Percentiles rank a stretch among this genome's conserved stretches.
phyloP scores from a whole-genome alignment of 2,888 invertebrate species.

The Macrosoma leucophasiata region DNA sequence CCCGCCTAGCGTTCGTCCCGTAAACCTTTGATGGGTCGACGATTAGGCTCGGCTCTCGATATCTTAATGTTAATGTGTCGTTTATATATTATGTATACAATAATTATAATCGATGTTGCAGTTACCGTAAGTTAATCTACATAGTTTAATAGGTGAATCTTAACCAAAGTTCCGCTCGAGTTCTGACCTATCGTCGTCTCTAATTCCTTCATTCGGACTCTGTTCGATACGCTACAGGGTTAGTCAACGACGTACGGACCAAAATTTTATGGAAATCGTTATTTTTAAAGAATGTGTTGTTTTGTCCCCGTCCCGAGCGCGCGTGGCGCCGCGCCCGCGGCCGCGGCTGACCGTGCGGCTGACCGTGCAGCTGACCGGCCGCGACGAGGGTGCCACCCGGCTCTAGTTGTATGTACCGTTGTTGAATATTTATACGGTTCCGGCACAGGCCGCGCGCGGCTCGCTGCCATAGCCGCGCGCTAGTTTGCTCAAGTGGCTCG shows the following conservation, averaged over 20 bases:
- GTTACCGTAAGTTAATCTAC: constrained; percentile 70
- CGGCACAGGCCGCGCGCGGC: constrained; percentile 33
- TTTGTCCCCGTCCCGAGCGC: constrained; percentile 45
- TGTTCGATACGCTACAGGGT: constrained; percentile 53
- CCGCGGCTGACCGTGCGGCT: constrained; percentile 9
- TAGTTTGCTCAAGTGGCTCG: constrained; percentile 63
- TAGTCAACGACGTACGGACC: constrained; percentile 60
- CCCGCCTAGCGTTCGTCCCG: no score
- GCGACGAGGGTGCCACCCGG: constrained; percentile 23
- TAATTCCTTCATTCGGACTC: constrained; percentile 44
- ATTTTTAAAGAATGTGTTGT: constrained; percentile 42
- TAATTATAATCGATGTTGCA: constrained; percentile 59
- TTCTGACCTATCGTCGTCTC: constrained; percentile 49
- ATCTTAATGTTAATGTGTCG: no score
- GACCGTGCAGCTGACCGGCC: constrained; percentile 17
- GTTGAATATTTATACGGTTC: constrained; percentile 42
- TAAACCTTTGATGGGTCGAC: no score
- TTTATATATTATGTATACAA: no score
- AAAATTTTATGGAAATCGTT: constrained; percentile 40
- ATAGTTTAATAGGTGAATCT: constrained; percentile 67
- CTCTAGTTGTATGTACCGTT: constrained; percentile 38
- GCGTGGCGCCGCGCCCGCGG: constrained; percentile 29
- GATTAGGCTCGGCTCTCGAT: no score
- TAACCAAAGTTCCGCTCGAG: constrained; percentile 66
- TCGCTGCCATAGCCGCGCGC: constrained; percentile 30